These are phyloP conservation scores for Alligator mississippiensis DNA, from an alignment of 2,113 vertebrate genomes.

Conservation along the genomic window DNA sequence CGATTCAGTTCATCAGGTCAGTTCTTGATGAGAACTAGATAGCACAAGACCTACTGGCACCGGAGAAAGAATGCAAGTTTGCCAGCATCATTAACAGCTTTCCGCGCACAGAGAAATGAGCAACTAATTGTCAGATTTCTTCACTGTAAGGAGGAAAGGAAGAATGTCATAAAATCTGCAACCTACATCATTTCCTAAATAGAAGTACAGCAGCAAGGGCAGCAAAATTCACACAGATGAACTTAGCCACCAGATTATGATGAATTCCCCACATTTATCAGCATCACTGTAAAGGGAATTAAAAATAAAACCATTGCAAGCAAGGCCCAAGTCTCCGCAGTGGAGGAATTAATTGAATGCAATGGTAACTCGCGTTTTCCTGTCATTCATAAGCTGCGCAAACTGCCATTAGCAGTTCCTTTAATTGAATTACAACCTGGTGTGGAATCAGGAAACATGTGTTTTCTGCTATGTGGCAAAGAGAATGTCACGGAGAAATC, in stretches of 20 bases:
- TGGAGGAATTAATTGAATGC: background rate
- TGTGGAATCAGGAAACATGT: background rate
- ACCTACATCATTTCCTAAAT: conserved; percentile 37
- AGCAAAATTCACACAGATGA: conserved; percentile 30
- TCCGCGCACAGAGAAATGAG: background rate
- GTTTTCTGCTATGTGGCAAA: background rate
- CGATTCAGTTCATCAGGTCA: background rate
- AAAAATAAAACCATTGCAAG: conserved; percentile 19
- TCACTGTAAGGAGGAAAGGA: background rate
- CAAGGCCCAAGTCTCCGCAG: background rate
- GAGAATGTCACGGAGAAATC: background rate
- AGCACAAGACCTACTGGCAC: background rate
- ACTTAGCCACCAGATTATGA: conserved; percentile 9
- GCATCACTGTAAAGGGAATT: background rate
- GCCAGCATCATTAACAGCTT: background rate
- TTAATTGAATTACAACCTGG: conserved; percentile 29
- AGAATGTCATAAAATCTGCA: background rate
- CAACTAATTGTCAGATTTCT: background rate
- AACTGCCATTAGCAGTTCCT: conserved; percentile 34
- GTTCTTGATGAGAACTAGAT: background rate
- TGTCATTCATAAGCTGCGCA: conserved; percentile 23
- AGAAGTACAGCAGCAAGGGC: background rate
- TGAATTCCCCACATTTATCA: conserved; percentile 23
- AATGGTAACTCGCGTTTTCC: conserved; percentile 34
- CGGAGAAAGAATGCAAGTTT: background rate